Conservation (phyloP, 2,797 vertebrate species). For the Chelon auratus region DNA sequence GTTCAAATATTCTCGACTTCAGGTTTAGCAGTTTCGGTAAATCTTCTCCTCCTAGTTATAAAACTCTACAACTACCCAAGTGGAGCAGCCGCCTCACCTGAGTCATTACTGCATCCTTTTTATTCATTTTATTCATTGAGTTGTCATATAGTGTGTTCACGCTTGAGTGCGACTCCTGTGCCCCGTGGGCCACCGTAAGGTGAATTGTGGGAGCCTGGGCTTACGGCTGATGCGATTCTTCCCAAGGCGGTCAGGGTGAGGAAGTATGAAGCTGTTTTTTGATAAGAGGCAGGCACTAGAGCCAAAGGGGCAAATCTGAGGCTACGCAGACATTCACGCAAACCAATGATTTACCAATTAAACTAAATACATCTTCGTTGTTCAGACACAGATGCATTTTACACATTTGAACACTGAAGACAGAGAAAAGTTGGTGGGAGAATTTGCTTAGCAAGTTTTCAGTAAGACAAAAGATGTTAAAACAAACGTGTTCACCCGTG, state of each 20-base stretch:
- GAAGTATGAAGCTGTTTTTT: conserved; percentile 14
- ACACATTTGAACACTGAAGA: too few relatives aligned
- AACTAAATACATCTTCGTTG: too few relatives aligned
- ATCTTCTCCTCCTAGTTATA: conserved; percentile 31
- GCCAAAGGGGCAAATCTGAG: neutral
- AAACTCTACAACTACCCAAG: conserved; percentile 31
- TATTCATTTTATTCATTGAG: conserved; percentile 74
- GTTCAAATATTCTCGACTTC: conserved; percentile 15
- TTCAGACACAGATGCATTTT: too few relatives aligned
- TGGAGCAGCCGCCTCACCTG: conserved; percentile 53
- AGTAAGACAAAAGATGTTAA: neutral
- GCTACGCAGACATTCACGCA: neutral
- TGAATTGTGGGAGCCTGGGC: conserved; percentile 29
- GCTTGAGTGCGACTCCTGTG: conserved; percentile 49
- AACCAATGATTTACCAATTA: neutral
- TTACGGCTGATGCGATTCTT: conserved; percentile 36
- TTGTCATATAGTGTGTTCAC: conserved; percentile 65
- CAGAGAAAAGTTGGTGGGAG: too few relatives aligned
- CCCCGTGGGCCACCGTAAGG: conserved; percentile 22
- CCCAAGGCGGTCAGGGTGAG: neutral
- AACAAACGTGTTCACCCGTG: neutral
- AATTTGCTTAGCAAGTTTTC: neutral
- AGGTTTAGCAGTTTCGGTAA: conserved; percentile 36
- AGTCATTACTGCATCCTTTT: conserved; percentile 61
- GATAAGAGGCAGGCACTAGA: conserved; percentile 33